These are phyloP conservation scores for Catagonus wagneri DNA, from an alignment of 2,113 vertebrate species.

Conservation along the genomic window DNA sequence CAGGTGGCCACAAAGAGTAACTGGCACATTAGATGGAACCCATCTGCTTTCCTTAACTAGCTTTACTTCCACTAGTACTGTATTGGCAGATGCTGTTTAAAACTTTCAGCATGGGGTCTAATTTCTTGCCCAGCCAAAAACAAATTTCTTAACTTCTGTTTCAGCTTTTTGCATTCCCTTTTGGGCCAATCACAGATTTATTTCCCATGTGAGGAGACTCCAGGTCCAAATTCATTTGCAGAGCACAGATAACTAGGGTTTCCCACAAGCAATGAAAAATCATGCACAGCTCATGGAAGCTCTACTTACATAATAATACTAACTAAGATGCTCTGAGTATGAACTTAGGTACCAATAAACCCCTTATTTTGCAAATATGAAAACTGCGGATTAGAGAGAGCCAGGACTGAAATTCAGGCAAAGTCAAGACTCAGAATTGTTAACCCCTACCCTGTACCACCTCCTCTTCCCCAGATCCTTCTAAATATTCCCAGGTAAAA, in stretches of 20 bases:
- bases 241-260: not conserved
- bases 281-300: not conserved
- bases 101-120: not conserved
- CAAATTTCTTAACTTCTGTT: not conserved
- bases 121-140: constrained; percentile 25
- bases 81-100: not conserved
- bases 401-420: not conserved
- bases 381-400: not conserved
- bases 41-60: not conserved
- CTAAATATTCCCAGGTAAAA: constrained; percentile 14
- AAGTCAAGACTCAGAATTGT: not conserved
- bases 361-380: not conserved
- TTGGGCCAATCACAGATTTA: not conserved
- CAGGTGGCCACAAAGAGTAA: not conserved
- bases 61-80: not conserved
- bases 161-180: constrained; percentile 3
- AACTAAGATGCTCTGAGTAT: not conserved
- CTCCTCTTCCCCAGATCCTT: not conserved
- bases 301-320: not conserved
- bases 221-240: not conserved
- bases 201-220: constrained; percentile 23
- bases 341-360: not conserved
- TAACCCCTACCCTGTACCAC: not conserved
- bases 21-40: not conserved
- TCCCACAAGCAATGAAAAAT: not conserved